phyloP scores from a whole-genome alignment of 2,113 vertebrate species.

The Labeo rohita region DNA sequence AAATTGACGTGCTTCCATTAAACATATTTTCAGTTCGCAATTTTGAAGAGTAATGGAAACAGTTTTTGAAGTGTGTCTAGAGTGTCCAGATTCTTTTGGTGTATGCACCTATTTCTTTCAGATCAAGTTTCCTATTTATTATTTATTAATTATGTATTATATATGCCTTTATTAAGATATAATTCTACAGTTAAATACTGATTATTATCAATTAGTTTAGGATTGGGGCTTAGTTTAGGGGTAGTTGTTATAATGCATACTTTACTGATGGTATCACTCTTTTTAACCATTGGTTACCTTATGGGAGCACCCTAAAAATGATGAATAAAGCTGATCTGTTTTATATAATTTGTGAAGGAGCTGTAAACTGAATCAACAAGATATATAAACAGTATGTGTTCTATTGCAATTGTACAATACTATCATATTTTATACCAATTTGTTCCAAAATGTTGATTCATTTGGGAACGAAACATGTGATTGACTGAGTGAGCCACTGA shows the following conservation, averaged over 20 bases:
- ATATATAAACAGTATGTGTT: too few relatives aligned
- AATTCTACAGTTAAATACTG: not conserved
- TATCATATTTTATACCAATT: not conserved
- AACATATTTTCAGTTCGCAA: too few relatives aligned
- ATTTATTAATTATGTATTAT: not conserved
- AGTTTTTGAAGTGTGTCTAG: not conserved
- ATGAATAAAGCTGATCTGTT: too few relatives aligned
- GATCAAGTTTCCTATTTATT: not conserved
- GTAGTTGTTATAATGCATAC: not conserved
- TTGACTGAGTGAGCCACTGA: too few relatives aligned
- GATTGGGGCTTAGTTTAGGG: not conserved
- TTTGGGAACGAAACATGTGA: not conserved
- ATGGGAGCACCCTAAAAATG: not conserved
- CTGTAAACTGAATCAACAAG: too few relatives aligned
- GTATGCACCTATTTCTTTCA: not conserved
- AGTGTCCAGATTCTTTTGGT: not conserved
- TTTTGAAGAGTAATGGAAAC: too few relatives aligned
- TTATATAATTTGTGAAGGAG: too few relatives aligned
- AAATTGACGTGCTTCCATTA: too few relatives aligned
- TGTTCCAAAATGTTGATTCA: not conserved
- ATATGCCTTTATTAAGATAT: not conserved
- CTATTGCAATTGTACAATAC: too few relatives aligned
- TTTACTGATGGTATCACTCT: not conserved
- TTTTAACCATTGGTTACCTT: not conserved
- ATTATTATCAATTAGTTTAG: not conserved